These are phyloP conservation scores for Elysia chlorotica DNA, from an alignment of 1,140 invertebrate species.

Conservation along the genomic window DNA sequence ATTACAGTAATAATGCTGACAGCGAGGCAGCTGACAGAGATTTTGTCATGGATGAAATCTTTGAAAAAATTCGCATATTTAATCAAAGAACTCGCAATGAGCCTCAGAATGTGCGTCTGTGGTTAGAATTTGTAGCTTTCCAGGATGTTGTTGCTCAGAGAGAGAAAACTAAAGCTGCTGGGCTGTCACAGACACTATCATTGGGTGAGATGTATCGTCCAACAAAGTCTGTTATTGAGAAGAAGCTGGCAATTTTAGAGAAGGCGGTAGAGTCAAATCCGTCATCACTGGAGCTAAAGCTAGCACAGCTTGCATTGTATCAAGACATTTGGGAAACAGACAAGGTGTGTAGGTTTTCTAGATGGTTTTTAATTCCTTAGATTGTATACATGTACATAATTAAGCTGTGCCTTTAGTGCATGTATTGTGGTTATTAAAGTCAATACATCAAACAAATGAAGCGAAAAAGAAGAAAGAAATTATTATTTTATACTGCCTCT, in stretches of 20 bases:
- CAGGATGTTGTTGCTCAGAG: slow-evolving; percentile 12
- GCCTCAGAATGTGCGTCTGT: slow-evolving; percentile 58
- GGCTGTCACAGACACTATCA: slow-evolving; percentile 28
- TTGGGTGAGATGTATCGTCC: slow-evolving; percentile 15
- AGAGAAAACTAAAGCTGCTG: slow-evolving; percentile 23
- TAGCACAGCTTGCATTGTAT: slow-evolving; percentile 58
- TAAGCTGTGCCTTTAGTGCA: too few relatives aligned
- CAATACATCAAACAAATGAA: too few relatives aligned
- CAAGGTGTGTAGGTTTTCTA: slow-evolving; percentile 4
- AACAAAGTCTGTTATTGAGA: slow-evolving; percentile 53
- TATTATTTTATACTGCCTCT: too few relatives aligned
- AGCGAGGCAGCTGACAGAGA: slow-evolving; percentile 21
- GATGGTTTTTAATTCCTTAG: too few relatives aligned
- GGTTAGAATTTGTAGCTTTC: slow-evolving; percentile 64
- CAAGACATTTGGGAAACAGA: slow-evolving; percentile 52
- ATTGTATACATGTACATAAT: too few relatives aligned
- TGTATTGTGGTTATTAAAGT: too few relatives aligned
- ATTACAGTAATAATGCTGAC: not conserved
- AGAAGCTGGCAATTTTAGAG: slow-evolving; percentile 63
- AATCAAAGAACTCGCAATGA: slow-evolving; percentile 58
- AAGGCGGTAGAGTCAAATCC: slow-evolving; percentile 64
- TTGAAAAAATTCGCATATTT: slow-evolving; percentile 51
- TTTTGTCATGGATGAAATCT: slow-evolving; percentile 22
- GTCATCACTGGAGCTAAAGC: slow-evolving; percentile 52
- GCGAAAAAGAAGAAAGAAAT: too few relatives aligned